Conservation (phyloP, 2,113 vertebrate genomes). For the Barbus barbus region DNA sequence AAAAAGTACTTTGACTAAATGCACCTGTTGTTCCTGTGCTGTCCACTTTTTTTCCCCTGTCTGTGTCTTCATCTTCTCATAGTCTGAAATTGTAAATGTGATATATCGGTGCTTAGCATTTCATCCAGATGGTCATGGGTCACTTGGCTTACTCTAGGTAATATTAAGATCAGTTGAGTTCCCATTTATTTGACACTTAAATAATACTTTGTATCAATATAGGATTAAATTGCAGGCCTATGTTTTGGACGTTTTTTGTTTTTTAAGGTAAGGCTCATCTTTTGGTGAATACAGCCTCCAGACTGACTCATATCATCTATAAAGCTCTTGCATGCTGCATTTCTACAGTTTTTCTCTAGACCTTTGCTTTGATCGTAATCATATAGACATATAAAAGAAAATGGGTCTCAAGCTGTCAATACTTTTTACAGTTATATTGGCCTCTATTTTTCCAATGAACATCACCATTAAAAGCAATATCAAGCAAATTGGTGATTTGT, state of each 20-base stretch:
- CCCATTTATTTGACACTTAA: not conserved
- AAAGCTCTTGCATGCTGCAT: not conserved
- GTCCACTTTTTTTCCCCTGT: slow-evolving; percentile 42
- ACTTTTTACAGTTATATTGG: slow-evolving; percentile 52
- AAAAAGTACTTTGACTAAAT: slow-evolving; percentile 53
- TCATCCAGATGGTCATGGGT: not conserved
- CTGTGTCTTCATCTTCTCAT: slow-evolving; percentile 15
- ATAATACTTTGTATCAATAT: not conserved
- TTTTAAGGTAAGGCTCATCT: not conserved
- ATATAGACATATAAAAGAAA: not conserved
- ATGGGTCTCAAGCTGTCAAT: slow-evolving; percentile 56
- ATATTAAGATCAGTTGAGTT: not conserved
- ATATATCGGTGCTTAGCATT: not conserved
- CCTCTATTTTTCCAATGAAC: slow-evolving; percentile 63
- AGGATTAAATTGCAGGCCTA: not conserved
- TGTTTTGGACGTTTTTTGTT: too few relatives aligned
- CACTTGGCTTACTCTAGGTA: not conserved
- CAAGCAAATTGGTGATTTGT: slow-evolving; percentile 53
- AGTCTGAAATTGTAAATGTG: not conserved
- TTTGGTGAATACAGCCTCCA: not conserved
- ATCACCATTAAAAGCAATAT: slow-evolving; percentile 68
- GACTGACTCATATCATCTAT: too few relatives aligned
- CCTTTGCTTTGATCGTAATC: slow-evolving; percentile 7
- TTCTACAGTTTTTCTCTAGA: not conserved
- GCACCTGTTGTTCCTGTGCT: slow-evolving; percentile 38